Evolutionary conservation across 1,140 invertebrate genomes (phyloP).

Genomic region (Conopomorpha cramerella): DNA sequence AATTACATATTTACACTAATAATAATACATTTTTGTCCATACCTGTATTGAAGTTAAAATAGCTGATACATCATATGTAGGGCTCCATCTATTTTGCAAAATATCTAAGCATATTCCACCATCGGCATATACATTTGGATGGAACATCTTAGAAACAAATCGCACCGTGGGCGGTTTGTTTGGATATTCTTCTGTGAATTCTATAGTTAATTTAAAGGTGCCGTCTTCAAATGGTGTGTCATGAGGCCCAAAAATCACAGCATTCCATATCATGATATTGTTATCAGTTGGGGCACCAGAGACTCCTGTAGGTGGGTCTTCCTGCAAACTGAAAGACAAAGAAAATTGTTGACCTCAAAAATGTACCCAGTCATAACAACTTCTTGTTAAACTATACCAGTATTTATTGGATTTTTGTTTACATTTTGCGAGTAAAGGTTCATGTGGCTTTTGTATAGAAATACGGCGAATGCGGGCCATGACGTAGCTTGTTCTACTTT

Average conservation of each 20-base stretch:
- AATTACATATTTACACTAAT: too few species aligned
- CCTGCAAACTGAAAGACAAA: slow-evolving; percentile 79
- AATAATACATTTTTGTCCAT: slow-evolving; percentile 5
- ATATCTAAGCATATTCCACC: slow-evolving; percentile 99
- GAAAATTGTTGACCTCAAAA: neutral
- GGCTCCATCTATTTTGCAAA: slow-evolving; percentile 99
- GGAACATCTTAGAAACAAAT: slow-evolving; percentile 99
- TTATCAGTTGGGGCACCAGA: slow-evolving; percentile 98
- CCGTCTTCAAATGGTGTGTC: slow-evolving; percentile 99
- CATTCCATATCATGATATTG: slow-evolving; percentile 99
- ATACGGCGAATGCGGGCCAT: too few species aligned
- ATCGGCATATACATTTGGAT: slow-evolving; percentile 99
- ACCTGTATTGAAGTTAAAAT: slow-evolving; percentile 94
- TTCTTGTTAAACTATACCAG: too few species aligned
- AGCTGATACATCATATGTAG: slow-evolving; percentile 99
- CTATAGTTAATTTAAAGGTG: slow-evolving; percentile 98
- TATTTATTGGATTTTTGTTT: too few species aligned
- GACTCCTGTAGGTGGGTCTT: slow-evolving; percentile 98
- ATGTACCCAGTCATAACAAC: neutral
- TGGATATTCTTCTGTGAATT: slow-evolving; percentile 99
- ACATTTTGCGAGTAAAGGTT: too few species aligned
- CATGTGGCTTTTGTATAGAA: too few species aligned
- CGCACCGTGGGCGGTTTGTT: slow-evolving; percentile 99
- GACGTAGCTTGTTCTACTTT: slow-evolving; percentile 10
- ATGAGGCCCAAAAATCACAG: slow-evolving; percentile 98